Evolutionary conservation across 2,797 vertebrate genomes (phyloP), one percentile per base, ranked within the genome.

Genomic region (Gastrophryne carolinensis): DNA sequence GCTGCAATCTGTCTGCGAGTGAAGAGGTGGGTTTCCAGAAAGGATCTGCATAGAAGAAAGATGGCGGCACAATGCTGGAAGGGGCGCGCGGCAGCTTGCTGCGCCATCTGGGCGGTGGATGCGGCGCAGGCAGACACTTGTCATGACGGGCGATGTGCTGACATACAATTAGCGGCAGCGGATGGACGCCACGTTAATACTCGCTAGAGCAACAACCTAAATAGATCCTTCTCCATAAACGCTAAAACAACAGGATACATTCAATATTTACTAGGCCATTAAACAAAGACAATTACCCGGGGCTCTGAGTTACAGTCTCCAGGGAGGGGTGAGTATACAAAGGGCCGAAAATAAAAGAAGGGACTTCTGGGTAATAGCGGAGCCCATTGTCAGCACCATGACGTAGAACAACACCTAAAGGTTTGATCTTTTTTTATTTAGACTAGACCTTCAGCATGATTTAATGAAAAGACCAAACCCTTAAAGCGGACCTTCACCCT

Each of bases 51-150:
- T 21, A 57, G 29, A 35, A 30, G 6, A 19, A 37, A 58, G 72
- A 73, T 54, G 17, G 26, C 39, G 56, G 27, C 34, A 23, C 3
- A 29, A 44, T 66, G 37, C 66, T 66, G 57, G 66, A 74, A 58
- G 49, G 21, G 15, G 37, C 63, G 5, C 17, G 56, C 60, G 82
- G 71, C 79, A 82, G 80, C 1, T 0, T 64, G 61, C 68, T 62
- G 69, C 0, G 3, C 83, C 84, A 87, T 85, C 82, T 88, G 82
- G 67, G 73, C 79, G 73, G 61, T 52, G 83, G 29, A 68, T 80
- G 81, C 49, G 65, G 70, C 58, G 44, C n/a, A 11, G 37, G 26
- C 49, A 44, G 61, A 27, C 15, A 24, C 62, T 49, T 30, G n/a
- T 32, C 29, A 32, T 49, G 19, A 49, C 13, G 39, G 3, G 41